These are phyloP conservation scores for Lucifuga dentata DNA, from an alignment of 2,113 vertebrate genomes.

Conservation along the genomic window DNA sequence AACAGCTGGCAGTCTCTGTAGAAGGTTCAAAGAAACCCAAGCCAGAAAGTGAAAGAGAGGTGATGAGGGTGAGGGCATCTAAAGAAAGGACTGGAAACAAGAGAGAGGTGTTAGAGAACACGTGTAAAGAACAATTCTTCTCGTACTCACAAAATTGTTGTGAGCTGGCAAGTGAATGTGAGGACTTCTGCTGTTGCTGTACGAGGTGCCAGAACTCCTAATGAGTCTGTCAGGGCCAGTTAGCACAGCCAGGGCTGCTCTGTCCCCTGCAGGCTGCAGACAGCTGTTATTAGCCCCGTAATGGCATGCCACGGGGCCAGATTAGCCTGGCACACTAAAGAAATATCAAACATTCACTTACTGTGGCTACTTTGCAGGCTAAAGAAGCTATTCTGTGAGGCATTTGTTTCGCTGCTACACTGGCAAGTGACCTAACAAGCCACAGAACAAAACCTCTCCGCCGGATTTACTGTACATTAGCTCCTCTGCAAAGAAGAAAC, in stretches of 20 bases:
- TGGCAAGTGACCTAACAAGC: slow-evolving; percentile 67
- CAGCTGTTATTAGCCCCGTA: slow-evolving; percentile 87
- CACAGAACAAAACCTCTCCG: slow-evolving; percentile 41
- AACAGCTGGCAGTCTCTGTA: slow-evolving; percentile 33
- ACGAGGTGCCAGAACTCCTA: slow-evolving; percentile 82
- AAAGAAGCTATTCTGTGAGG: slow-evolving; percentile 54
- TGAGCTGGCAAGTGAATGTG: slow-evolving; percentile 65
- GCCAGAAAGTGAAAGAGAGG: slow-evolving; percentile 56
- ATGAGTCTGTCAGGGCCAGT: slow-evolving; percentile 87
- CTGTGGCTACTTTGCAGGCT: slow-evolving; percentile 61
- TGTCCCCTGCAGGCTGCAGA: slow-evolving; percentile 80
- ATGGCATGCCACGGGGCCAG: slow-evolving; percentile 84
- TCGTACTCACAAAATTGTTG: slow-evolving; percentile 68
- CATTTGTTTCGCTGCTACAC: slow-evolving; percentile 60
- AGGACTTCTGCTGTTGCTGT: slow-evolving; percentile 70
- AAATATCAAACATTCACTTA: slow-evolving; percentile 82
- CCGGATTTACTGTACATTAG: slow-evolving; percentile 46
- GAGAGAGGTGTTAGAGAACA: slow-evolving; percentile 68
- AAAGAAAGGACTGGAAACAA: slow-evolving; percentile 51
- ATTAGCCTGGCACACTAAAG: slow-evolving; percentile 79
- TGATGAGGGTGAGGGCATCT: slow-evolving; percentile 33
- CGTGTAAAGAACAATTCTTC: slow-evolving; percentile 66
- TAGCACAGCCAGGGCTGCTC: slow-evolving; percentile 73
- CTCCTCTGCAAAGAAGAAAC: slow-evolving; percentile 12
- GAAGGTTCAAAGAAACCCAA: slow-evolving; percentile 36